phyloP scores from a whole-genome alignment of 2,888 invertebrate species.

The Escarpia spicata region DNA sequence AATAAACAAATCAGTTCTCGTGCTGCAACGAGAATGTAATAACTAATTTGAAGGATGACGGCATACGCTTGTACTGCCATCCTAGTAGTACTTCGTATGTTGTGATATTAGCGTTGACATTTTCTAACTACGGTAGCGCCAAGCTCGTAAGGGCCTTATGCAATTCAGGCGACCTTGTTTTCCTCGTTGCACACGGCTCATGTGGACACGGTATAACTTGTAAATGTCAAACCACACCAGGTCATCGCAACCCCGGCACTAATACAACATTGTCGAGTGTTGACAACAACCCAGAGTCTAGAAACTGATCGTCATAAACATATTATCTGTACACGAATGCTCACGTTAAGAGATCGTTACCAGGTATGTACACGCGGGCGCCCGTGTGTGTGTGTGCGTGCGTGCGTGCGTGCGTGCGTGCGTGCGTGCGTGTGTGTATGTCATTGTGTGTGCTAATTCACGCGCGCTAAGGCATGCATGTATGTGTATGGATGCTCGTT shows the following conservation, averaged over 20 bases:
- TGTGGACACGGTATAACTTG: too few species aligned
- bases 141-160: too few species aligned
- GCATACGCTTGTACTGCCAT: too few species aligned
- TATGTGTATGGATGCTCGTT: too few species aligned
- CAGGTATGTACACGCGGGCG: not conserved
- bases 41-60: too few species aligned
- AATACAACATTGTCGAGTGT: not conserved
- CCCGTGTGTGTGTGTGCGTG: not conserved
- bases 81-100: too few species aligned
- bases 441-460: too few species aligned
- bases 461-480: too few species aligned
- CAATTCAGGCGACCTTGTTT: not conserved
- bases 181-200: not conserved
- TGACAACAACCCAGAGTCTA: not conserved
- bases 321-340: not conserved
- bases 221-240: not conserved
- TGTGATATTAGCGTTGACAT: too few species aligned
- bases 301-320: too few species aligned
- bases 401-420: not conserved
- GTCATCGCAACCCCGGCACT: not conserved
- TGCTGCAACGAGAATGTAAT: not conserved
- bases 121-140: too few species aligned
- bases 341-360: not conserved
- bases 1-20: not conserved
- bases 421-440: not conserved